Percentiles rank a stretch among this genome's conserved stretches.
Conservation (phyloP, 2,797 vertebrate genomes). For the Mycteria americana region DNA sequence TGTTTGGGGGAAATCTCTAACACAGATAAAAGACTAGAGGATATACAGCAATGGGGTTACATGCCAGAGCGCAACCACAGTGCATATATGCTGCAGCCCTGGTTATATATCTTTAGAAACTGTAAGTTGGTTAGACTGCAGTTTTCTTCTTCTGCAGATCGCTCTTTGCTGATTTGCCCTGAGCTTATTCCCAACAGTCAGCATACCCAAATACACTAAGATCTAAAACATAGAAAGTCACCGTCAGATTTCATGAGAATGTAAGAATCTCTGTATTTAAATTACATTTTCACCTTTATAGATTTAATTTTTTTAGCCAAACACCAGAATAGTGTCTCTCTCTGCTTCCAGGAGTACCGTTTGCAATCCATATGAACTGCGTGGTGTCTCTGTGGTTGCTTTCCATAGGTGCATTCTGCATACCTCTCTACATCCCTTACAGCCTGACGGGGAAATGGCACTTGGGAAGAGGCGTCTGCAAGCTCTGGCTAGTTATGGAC, state of each 20-base stretch:
- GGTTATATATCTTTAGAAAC: background rate
- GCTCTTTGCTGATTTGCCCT: background rate
- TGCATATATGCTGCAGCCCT: background rate
- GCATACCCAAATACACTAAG: background rate
- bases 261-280: background rate
- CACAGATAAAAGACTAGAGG: background rate
- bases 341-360: background rate
- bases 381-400: background rate
- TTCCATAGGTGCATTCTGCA: conserved; percentile 82
- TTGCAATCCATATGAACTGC: accelerated
- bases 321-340: background rate
- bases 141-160: background rate
- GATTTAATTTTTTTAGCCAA: background rate
- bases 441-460: conserved; percentile 78
- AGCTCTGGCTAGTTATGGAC: conserved; percentile 86
- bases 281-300: background rate
- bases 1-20: background rate
- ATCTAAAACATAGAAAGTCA: background rate
- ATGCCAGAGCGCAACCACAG: background rate
- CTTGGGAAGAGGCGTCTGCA: conserved; percentile 79
- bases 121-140: background rate
- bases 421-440: conserved; percentile 88
- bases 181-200: background rate
- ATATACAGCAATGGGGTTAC: background rate
- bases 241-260: background rate